Evolutionary conservation across 2,113 vertebrate species (phyloP), one percentile per base, ranked within the genome.

Genomic region (Acrocephalus arundinaceus): DNA sequence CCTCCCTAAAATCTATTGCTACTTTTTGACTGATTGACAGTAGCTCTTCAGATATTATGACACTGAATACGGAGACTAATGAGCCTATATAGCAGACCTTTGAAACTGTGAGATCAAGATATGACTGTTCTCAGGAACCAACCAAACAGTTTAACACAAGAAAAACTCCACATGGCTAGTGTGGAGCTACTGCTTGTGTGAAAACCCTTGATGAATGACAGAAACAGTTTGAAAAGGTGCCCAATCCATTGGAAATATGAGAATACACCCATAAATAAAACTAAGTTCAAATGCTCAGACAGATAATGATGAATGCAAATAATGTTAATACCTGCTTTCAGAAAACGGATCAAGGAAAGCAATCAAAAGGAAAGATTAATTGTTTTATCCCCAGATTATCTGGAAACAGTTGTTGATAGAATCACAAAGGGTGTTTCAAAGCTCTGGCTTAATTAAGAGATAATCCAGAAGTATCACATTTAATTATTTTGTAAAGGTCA

Each of bases 321-420:
- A 79, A 37, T 24, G 45, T 73, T 93, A 93, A 86, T 75, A 65
- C 51, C 62, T 49, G 11, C 30, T 88, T 93, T 82, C 75, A 93
- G 74, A 85, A 80, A 90, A 57, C 7, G 11, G 88, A 80, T 93
- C 55, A 87, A 97, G 46, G 49, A 68, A 96, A 81, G 28, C 55
- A 95, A 95, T 96, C 78, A 76, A 77, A 93, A 94, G 12, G 15
- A 93, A 92, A 84, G 96, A 97, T 96, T 92, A 95, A 87, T 82
- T 90, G 41, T 61, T 89, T 94, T 93, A 85, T 87, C 85, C 88
- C 27, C 63, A 90, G 95, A 97, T 97, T 96, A 95, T 96, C 93
- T 87, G 43, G 71, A 86, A 67, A 78, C 62, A 78, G 66, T 81
- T 96, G 94, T 92, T 87, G 80, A 79, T 65, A 78, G 55, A 84